Evolutionary conservation across 2,888 invertebrate species (phyloP).

Genomic region (Allygus modestus): DNA sequence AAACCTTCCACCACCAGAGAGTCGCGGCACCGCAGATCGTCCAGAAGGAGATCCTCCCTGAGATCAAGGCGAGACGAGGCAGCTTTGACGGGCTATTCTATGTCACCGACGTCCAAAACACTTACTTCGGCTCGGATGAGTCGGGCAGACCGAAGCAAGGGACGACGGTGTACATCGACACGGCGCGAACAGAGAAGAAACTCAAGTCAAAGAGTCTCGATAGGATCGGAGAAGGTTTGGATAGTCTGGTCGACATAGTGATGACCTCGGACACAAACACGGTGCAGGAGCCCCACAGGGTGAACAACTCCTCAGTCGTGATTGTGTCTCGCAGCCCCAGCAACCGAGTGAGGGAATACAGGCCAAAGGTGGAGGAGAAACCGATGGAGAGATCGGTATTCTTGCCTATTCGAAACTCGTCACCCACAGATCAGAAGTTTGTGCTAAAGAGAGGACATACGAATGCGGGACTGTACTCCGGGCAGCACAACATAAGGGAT

Average conservation of each 20-base stretch:
- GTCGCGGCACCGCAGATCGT: constrained; percentile 41
- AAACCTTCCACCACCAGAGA: constrained; percentile 67
- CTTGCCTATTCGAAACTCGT: constrained; percentile 66
- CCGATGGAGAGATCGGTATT: constrained; percentile 68
- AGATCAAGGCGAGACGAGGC: constrained; percentile 71
- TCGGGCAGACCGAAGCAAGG: constrained; percentile 55
- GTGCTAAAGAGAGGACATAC: constrained; percentile 80
- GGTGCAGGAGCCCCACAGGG: constrained; percentile 65
- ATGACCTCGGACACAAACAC: constrained; percentile 74
- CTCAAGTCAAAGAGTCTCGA: constrained; percentile 84
- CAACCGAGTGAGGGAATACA: constrained; percentile 56
- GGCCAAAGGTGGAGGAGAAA: constrained; percentile 40
- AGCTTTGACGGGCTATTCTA: constrained; percentile 75
- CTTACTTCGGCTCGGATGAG: constrained; percentile 55
- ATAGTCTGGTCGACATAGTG: constrained; percentile 85
- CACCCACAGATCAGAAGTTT: constrained; percentile 74
- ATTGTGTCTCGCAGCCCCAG: constrained; percentile 67
- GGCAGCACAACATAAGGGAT: constrained; percentile 73
- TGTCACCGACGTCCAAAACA: constrained; percentile 70
- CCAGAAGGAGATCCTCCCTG: constrained; percentile 61
- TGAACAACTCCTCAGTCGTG: constrained; percentile 66
- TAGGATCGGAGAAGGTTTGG: constrained; percentile 85
- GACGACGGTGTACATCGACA: constrained; percentile 67
- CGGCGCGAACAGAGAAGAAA: constrained; percentile 63
- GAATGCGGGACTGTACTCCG: constrained; percentile 82